phyloP scores from a whole-genome alignment of 92 coral and sea anemone genomes.

The Muricea muricata region DNA sequence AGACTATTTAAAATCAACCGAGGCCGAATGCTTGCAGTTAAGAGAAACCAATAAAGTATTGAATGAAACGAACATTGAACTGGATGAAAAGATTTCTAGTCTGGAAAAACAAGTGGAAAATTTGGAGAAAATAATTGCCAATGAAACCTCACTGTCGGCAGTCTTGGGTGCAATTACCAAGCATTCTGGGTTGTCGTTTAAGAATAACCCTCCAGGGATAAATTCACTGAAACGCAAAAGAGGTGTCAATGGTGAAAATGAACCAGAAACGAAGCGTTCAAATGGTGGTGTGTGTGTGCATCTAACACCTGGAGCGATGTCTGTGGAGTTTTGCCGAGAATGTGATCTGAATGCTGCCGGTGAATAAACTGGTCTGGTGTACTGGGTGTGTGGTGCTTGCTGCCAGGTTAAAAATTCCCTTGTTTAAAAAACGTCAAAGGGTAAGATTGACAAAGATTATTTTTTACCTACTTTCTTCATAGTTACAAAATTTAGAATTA shows the following conservation, averaged over 20 bases:
- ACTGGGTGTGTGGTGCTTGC: not conserved
- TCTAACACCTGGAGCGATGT: constrained; percentile 78
- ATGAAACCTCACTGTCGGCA: constrained; percentile 78
- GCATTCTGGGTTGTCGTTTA: constrained; percentile 70
- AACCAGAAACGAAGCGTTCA: not conserved
- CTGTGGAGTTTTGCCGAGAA: constrained; percentile 83
- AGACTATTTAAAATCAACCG: not conserved
- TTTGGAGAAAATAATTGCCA: constrained; percentile 79
- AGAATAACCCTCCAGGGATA: constrained; percentile 47
- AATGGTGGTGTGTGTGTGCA: constrained; percentile 90
- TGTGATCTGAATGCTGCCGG: constrained; percentile 73
- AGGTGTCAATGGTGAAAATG: constrained; percentile 35
- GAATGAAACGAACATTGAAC: constrained; percentile 47
- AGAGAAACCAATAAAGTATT: constrained; percentile 20
- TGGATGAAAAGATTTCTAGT: constrained; percentile 52
- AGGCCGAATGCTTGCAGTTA: constrained; percentile 6
- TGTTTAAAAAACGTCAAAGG: not conserved
- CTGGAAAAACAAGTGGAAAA: constrained; percentile 59
- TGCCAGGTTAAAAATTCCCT: not conserved
- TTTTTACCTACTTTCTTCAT: not conserved
- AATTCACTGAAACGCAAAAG: constrained; percentile 43
- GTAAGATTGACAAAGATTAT: not conserved
- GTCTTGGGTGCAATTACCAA: constrained; percentile 69
- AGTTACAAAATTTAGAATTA: not conserved
- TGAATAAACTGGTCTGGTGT: not conserved